Percentiles rank a stretch among this genome's conserved stretches.
phyloP scores from a whole-genome alignment of 2,888 invertebrate species.

The Hemithea aestivaria region DNA sequence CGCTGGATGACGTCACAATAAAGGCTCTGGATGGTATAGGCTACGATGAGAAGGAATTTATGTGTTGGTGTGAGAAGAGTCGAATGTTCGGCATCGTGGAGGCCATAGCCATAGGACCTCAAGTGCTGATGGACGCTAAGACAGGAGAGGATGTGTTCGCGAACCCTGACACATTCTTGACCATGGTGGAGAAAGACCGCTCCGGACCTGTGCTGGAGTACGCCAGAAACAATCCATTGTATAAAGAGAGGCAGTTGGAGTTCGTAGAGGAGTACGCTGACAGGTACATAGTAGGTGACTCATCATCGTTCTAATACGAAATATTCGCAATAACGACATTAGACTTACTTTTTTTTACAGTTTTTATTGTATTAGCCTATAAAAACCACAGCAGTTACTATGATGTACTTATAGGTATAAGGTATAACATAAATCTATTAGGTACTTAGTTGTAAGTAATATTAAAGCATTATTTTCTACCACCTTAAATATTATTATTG shows the following conservation, averaged over 20 bases:
- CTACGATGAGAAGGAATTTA: conserved; percentile 35
- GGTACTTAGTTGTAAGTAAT: too few species aligned
- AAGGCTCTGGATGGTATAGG: conserved; percentile 35
- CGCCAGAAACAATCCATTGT: conserved; percentile 29
- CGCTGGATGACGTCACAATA: conserved; percentile 37
- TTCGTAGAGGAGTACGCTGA: conserved; percentile 52
- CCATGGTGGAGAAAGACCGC: conserved; percentile 32
- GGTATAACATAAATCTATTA: too few species aligned
- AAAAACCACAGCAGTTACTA: too few species aligned
- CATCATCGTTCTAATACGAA: background rate
- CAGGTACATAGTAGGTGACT: conserved; percentile 33
- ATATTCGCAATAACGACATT: too few species aligned
- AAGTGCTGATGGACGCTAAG: conserved; percentile 38
- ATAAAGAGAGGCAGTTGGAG: conserved; percentile 41
- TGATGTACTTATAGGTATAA: too few species aligned
- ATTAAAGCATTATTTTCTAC: too few species aligned
- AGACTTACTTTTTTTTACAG: too few species aligned
- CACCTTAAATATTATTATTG: too few species aligned
- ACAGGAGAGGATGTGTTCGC: conserved; percentile 37
- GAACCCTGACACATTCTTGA: conserved; percentile 39
- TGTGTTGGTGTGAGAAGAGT: conserved; percentile 37
- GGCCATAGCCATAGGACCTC: conserved; percentile 34
- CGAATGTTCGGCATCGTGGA: conserved; percentile 40
- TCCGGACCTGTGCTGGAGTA: conserved; percentile 37
- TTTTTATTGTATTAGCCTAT: too few species aligned